Percentiles rank a stretch among this genome's conserved stretches.
Conservation (phyloP, 2,113 vertebrate genomes). For the Otus sunia region DNA sequence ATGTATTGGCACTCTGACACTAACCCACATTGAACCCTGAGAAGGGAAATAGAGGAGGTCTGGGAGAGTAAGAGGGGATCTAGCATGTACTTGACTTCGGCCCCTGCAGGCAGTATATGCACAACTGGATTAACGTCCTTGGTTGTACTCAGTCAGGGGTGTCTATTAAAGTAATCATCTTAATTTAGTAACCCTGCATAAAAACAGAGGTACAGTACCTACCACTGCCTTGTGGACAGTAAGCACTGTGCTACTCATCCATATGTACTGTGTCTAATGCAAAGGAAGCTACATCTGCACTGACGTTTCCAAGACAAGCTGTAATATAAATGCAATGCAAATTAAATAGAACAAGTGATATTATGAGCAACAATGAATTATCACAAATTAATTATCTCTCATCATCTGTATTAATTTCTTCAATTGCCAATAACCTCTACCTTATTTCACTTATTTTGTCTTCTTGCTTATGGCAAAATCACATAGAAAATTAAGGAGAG, state of each 20-base stretch:
- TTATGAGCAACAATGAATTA: neutral
- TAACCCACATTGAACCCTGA: fast-evolving
- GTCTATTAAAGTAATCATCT: neutral
- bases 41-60: neutral
- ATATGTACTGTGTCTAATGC: neutral
- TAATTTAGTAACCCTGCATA: neutral
- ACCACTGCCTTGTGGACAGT: neutral
- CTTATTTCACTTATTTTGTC: neutral
- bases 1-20: fast-evolving
- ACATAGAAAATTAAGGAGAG: neutral
- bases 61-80: neutral
- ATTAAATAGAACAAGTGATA: neutral
- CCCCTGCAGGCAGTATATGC: neutral
- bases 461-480: neutral
- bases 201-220: neutral
- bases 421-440: neutral
- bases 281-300: neutral
- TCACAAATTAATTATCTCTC: neutral
- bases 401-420: neutral
- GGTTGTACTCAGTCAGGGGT: neutral
- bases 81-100: neutral
- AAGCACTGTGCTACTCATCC: neutral
- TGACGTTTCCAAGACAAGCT: neutral
- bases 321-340: neutral
- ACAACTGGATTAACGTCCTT: neutral